Evolutionary conservation across 2,888 invertebrate genomes (phyloP), one percentile per base, ranked within the genome.

Genomic region (Acrobasis repandana): DNA sequence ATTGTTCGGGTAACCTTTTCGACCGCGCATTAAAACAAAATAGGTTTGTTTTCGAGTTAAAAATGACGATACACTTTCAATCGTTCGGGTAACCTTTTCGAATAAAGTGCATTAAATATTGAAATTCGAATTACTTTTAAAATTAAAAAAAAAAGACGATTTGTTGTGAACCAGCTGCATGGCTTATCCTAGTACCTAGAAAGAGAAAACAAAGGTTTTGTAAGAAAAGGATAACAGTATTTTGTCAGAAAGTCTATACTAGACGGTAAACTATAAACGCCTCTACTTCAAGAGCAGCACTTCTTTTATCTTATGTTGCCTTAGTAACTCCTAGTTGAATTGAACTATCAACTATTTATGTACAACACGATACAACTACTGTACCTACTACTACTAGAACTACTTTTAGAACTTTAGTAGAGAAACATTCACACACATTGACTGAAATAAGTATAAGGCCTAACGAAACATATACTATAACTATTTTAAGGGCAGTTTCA

Each of bases 51-150:
- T 28, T 28, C 2, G 28, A 28, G 8, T 28, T 28, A 28, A 28
- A 28, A 28, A 5, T 6, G 8, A 82, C 74, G 88, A 86, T 89
- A 81, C 80, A 77, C 77, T 75, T 79, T 82, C 85, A 83, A 83
- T 83, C n/a, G 58, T 47, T n/a, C 57, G 48, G 47, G 48, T 56
- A 28, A 28, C 43, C 15, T 36, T 54, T 57, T 48, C 18, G 6
- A 38, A 5, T 28, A 2, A 28, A 48, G 57, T 15, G 33, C 34
- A 33, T 48, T 34, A 34, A 57, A 48, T 20, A 18, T 43, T 9
- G 18, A 43, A 43, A 20, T 54, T 54, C 28, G 28, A 28, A 28
- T 28, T 28, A 20, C 4, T 3, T 20, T 28, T 28, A 5, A 28
- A 6, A 6, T 28, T n/a, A n/a, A 10, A 15, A 38, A 36, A 11